A percentile compares a stretch with the other conserved stretches of the same genome.
Conservation (phyloP, 2,888 invertebrate species). For the Lasiommata megera region DNA sequence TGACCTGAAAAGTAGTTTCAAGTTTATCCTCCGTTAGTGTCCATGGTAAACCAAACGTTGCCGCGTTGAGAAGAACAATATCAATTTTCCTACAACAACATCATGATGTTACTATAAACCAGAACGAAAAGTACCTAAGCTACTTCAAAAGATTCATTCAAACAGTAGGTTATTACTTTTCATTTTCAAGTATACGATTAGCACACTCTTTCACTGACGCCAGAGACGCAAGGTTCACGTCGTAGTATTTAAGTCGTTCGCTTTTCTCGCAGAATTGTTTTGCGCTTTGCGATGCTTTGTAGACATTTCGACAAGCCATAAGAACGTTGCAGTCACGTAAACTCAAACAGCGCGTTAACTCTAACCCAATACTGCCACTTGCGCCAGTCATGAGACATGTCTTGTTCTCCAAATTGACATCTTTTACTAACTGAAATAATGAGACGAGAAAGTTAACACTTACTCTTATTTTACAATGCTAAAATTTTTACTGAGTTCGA, state of each 20-base stretch:
- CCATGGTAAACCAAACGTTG: conserved; percentile 88
- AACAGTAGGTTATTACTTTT: conserved; percentile 50
- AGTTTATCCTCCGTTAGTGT: conserved; percentile 87
- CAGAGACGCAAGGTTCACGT: conserved; percentile 63
- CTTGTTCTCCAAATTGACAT: conserved; percentile 90
- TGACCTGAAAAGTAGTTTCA: conserved; percentile 92
- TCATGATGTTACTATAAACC: neutral
- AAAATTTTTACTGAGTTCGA: no score
- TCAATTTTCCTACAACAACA: conserved; percentile 81
- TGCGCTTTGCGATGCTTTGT: conserved; percentile 76
- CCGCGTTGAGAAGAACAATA: conserved; percentile 90
- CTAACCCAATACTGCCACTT: conserved; percentile 95
- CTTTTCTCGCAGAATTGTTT: conserved; percentile 44
- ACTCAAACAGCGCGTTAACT: conserved; percentile 91
- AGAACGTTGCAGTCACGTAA: conserved; percentile 91
- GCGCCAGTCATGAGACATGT: conserved; percentile 95
- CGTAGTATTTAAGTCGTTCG: conserved; percentile 48
- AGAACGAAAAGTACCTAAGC: no score
- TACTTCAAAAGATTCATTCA: neutral
- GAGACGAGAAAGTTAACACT: neutral
- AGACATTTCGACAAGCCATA: conserved; percentile 90
- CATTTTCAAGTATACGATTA: conserved; percentile 46
- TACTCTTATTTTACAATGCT: no score
- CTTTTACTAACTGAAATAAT: conserved; percentile 84
- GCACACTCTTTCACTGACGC: conserved; percentile 60